Evolutionary conservation across 2,888 invertebrate genomes (phyloP), one percentile per base, ranked within the genome.

Genomic region (Rutpela maculata): DNA sequence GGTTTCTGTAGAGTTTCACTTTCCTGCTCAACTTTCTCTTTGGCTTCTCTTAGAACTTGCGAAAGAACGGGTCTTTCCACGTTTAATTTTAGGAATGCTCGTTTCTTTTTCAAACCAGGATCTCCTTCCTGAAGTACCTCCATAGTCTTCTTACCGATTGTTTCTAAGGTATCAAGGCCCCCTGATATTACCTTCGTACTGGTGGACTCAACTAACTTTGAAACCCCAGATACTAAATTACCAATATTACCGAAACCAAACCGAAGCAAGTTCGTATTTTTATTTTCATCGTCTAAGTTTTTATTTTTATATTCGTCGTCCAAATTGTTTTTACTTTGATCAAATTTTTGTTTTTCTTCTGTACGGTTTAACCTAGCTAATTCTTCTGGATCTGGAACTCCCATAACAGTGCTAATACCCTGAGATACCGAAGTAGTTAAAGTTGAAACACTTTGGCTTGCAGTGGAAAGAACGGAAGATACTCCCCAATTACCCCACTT

Each of bases 101-200:
- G 90, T 86, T 95, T 95, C 85, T 96, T 96, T 83, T 94, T 95
- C 17, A 97, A 89, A 0, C 97, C 96, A 0, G 97, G 97, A 89
- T 98, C 98, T 35, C 97, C 97, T 76, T 98, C 97, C 88, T 97
- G 97, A 0, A 98, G 90, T 0, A 97, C 97, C 87, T 96, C 95
- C 95, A 98, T 97, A 0, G 98, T 98, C 88, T 98, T 98, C 88
- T 98, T 98, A 9, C 98, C 98, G 81, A 98, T 96, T 0, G 95
- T 95, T 90, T 98, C 98, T 65, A 98, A 90, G 0, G 98, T 98
- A 87, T 97, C 98, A 26, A 97, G 90, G 19, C 97, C 96, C 0
- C 95, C 95, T 17, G 93, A 92, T 81, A 97, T 92, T 0, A 97
- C 96, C 84, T 89, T 89, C 17, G 84, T 88, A 19, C 90, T 87